These are phyloP conservation scores for Acromyrmex echinatior DNA, from an alignment of 1,140 invertebrate species.

Conservation along the genomic window DNA sequence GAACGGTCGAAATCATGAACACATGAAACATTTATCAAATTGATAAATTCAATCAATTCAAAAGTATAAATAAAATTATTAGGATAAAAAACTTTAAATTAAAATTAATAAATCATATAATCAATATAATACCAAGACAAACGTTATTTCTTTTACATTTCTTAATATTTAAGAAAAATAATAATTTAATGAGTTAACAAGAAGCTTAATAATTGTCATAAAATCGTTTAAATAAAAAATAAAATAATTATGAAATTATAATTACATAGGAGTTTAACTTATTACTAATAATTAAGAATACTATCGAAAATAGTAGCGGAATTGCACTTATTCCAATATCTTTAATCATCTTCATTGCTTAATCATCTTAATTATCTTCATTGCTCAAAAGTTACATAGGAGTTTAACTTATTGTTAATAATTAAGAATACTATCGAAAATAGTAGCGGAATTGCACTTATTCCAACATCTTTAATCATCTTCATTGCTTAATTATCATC, in stretches of 20 bases:
- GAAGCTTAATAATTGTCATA: neutral
- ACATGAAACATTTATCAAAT: constrained; percentile 82
- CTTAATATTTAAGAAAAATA: neutral
- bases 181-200: neutral
- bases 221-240: neutral
- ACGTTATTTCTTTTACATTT: neutral
- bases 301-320: neutral
- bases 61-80: constrained; percentile 4
- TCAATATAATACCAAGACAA: neutral
- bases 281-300: neutral
- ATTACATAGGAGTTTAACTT: too few species aligned
- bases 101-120: neutral
- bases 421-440: constrained; percentile 6
- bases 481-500: too few species aligned
- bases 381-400: neutral
- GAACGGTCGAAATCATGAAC: constrained; percentile 86
- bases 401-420: neutral
- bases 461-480: neutral
- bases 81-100: constrained; percentile 3
- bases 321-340: neutral
- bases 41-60: neutral
- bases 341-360: neutral
- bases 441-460: neutral
- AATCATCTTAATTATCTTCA: neutral
- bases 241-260: neutral